A percentile compares a stretch with the other conserved stretches of the same genome.
Evolutionary conservation across 1,140 invertebrate species (phyloP).

Genomic region (Phthorimaea operculella): DNA sequence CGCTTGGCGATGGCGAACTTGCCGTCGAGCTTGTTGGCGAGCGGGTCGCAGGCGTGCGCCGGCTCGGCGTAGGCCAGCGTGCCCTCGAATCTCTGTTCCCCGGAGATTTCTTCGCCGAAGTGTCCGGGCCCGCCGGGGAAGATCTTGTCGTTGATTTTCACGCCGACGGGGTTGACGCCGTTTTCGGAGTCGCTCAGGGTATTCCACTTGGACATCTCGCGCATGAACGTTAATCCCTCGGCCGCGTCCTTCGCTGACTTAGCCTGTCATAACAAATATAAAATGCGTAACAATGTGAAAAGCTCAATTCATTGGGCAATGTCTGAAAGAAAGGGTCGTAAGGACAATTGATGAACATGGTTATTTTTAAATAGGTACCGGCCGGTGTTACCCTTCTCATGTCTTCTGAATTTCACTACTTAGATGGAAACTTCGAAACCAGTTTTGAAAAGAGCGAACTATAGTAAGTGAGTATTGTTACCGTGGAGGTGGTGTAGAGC

Average conservation of each 20-base stretch:
- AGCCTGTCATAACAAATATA: conserved; percentile 72
- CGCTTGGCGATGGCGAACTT: conserved; percentile 88
- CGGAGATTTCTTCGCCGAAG: conserved; percentile 84
- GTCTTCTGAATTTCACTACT: too few relatives aligned
- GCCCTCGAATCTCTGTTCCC: conserved; percentile 70
- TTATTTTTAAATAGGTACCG: too few relatives aligned
- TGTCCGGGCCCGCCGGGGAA: conserved; percentile 89
- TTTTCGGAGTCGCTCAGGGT: conserved; percentile 68
- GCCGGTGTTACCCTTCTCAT: too few relatives aligned
- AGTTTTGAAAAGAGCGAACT: too few relatives aligned
- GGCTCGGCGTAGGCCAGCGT: conserved; percentile 72
- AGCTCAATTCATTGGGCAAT: too few relatives aligned
- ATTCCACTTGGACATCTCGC: conserved; percentile 95
- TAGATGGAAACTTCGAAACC: too few relatives aligned
- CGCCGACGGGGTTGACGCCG: conserved; percentile 42
- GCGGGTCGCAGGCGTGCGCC: conserved; percentile 71
- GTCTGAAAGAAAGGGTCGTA: too few relatives aligned
- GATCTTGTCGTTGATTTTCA: conserved; percentile 48
- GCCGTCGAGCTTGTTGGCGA: conserved; percentile 73
- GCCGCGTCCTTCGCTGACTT: conserved; percentile 86
- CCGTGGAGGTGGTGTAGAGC: conserved; percentile 85
- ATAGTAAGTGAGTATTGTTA: too few relatives aligned
- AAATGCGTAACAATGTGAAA: too few relatives aligned
- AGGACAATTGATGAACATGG: too few relatives aligned
- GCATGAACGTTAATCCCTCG: conserved; percentile 95